phyloP scores from a whole-genome alignment of 2,113 vertebrate genomes.

The Ceyx melanurus region DNA sequence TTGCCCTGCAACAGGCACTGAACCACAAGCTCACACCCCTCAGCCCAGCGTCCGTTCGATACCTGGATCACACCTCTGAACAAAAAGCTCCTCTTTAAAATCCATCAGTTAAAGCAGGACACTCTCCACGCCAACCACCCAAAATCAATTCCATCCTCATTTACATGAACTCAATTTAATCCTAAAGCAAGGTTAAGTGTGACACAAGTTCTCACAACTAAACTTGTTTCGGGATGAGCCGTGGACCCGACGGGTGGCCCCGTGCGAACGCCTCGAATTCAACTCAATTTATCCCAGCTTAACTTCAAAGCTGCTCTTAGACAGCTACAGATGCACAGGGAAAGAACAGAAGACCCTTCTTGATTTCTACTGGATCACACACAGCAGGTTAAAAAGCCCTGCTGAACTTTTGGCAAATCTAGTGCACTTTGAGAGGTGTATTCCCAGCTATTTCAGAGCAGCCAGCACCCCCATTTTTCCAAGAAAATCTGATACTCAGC shows the following conservation, averaged over 20 bases:
- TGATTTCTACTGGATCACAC: neutral
- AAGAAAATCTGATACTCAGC: neutral
- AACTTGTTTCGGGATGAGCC: slow-evolving; percentile 1
- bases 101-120: neutral
- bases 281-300: neutral
- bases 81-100: slow-evolving; percentile 11
- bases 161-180: slow-evolving; percentile 33
- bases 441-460: fast-evolving
- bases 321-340: neutral
- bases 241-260: neutral
- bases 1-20: neutral
- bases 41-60: neutral
- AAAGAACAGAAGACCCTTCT: neutral
- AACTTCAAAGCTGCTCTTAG: neutral
- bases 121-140: neutral
- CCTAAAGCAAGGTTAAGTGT: slow-evolving; percentile 15
- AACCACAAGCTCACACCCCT: neutral
- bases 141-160: slow-evolving; percentile 37
- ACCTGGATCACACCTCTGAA: neutral
- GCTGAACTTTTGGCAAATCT: neutral
- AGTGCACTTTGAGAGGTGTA: fast-evolving
- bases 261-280: neutral
- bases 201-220: neutral
- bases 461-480: neutral
- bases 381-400: neutral